Conservation (phyloP, 2,888 invertebrate species). For the Conistra vaccinii region DNA sequence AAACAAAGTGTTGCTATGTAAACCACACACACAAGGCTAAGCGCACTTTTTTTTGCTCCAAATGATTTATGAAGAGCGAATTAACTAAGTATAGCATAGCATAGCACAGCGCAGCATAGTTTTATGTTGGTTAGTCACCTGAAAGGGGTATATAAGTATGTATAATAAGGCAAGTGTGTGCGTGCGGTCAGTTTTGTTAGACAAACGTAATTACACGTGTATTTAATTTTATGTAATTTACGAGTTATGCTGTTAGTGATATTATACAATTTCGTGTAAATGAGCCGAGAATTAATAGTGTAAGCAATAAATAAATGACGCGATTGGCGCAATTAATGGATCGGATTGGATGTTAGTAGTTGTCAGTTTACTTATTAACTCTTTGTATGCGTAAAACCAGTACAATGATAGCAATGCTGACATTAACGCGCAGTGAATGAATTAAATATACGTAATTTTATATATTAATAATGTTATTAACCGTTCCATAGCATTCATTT, state of each 20-base stretch:
- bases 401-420: background rate
- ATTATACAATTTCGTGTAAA: constrained; percentile 34
- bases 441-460: background rate
- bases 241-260: constrained; percentile 26
- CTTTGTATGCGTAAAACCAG: no score
- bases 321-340: background rate
- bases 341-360: background rate
- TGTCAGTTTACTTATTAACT: background rate
- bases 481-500: background rate
- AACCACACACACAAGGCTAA: background rate
- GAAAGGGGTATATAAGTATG: background rate
- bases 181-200: constrained; percentile 43
- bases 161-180: constrained; percentile 23
- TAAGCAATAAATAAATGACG: constrained; percentile 18
- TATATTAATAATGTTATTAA: no score
- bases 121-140: background rate
- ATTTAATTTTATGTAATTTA: constrained; percentile 55
- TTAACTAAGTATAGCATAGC: background rate
- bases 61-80: background rate
- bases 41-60: background rate
- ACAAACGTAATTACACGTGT: constrained; percentile 36
- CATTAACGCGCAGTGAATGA: background rate
- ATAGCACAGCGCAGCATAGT: background rate
- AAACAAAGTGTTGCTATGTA: background rate
- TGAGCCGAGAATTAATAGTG: constrained; percentile 16